These are phyloP conservation scores for Herpetotheres cachinnans DNA, from an alignment of 2,113 vertebrate species.

Conservation along the genomic window DNA sequence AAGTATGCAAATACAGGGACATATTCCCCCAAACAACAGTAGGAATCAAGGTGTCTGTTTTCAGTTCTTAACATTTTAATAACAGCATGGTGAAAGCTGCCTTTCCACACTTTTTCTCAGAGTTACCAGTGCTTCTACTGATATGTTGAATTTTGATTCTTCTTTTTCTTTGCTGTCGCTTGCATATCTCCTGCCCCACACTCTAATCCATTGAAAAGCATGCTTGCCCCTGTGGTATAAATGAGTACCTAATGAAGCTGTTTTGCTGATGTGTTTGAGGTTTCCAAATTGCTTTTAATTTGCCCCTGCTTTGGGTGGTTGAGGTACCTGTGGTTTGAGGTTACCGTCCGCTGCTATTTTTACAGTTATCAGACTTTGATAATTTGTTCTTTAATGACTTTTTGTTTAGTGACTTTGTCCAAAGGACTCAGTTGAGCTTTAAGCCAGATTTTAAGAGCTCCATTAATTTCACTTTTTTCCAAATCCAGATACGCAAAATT, in stretches of 20 bases:
- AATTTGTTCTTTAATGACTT: neutral
- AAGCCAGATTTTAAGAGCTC: neutral
- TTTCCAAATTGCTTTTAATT: neutral
- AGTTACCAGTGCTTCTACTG: neutral
- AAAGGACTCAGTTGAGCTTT: neutral
- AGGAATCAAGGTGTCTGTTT: neutral
- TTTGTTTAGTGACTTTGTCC: neutral
- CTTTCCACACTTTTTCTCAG: neutral
- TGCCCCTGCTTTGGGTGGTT: neutral
- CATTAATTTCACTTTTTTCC: neutral
- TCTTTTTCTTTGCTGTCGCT: neutral
- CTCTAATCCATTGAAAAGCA: neutral
- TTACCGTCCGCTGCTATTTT: neutral
- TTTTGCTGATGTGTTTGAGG: neutral
- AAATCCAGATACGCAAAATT: neutral
- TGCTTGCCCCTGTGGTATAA: neutral
- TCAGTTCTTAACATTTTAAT: neutral
- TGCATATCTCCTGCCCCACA: neutral
- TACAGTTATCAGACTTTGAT: neutral
- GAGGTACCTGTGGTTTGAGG: neutral
- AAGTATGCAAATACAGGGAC: neutral
- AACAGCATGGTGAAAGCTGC: neutral
- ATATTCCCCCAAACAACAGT: neutral
- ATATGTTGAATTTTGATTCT: neutral
- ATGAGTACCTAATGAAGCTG: neutral